Base-by-base conservation (phyloP, 2,888 invertebrate genomes). In the Hypena proboscidalis region DNA sequence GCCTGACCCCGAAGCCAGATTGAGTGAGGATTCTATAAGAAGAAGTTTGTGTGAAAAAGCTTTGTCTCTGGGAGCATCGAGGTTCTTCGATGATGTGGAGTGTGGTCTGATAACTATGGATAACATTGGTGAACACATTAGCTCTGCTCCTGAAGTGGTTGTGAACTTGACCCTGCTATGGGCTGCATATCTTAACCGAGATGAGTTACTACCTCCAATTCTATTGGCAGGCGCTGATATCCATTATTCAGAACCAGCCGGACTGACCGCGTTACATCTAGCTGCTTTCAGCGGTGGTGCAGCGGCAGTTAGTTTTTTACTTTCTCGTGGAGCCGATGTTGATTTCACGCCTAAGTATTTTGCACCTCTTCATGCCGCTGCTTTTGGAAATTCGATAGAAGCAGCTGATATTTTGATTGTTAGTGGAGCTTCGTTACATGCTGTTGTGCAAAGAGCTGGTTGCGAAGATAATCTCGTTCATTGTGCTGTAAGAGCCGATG, bases 281-380 rank as follows among this genome's bases (percentile, higher is more conserved):
- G 93, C 95, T 1, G 93, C 96, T 0, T 96, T 96, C 65, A 95
- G 95, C 67, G 95, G 96, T 1, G 95, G 95, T 43, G 83, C 93
- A 19, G 92, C 93, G 25, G 93, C 95, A n/a, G 92, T 94, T 0
- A 91, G 92, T 33, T 95, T 93, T 72, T 86, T 97, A 37, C 91
- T 96, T 10, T 87, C 93, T 2, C 92, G 94, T 53, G 95, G 95
- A 0, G 93, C 94, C 41, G 94, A 95, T 65, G 92, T 95, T 0
- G 95, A 95, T 77, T 92, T 92, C 23, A 92, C 93, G 13, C 93
- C 93, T 21, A 95, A 95, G 78, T 93, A 94, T 55, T 95, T 95
- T 67, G 95, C 95, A 15, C 96, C 97, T 0, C 90, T 98, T 35
- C 97, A 98, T 74, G 97, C 96, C 73, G 96, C 97, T 1, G 97